phyloP scores from a whole-genome alignment of 2,888 invertebrate genomes.

The Nomada goodeniana region DNA sequence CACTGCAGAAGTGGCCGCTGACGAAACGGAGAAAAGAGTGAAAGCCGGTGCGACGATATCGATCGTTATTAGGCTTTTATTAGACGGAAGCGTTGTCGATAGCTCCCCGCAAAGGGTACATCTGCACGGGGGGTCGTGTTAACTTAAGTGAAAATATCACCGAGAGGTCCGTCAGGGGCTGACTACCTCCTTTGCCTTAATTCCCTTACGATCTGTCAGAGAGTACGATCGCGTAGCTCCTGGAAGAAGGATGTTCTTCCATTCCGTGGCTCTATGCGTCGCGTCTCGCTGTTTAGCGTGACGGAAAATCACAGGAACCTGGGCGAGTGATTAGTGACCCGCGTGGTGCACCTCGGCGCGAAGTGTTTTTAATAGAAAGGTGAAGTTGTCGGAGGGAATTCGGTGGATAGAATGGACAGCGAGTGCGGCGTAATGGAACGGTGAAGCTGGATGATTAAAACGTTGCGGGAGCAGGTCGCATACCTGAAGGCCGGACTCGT shows the following conservation, averaged over 20 bases:
- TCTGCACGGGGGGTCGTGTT: slow-evolving; percentile 79
- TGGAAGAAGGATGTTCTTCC: slow-evolving; percentile 34
- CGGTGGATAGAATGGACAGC: neutral
- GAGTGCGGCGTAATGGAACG: neutral
- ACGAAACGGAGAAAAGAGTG: slow-evolving; percentile 26
- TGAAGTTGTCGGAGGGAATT: neutral
- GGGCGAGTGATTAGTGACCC: no score
- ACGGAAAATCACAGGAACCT: neutral
- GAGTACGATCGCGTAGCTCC: slow-evolving; percentile 64
- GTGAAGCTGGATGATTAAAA: neutral
- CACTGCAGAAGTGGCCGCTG: neutral
- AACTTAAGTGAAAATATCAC: slow-evolving; percentile 82
- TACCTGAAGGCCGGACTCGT: neutral
- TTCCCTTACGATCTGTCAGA: slow-evolving; percentile 61
- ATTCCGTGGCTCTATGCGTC: neutral
- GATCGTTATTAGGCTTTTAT: slow-evolving; percentile 81
- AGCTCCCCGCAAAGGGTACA: slow-evolving; percentile 63
- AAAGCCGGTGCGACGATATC: slow-evolving; percentile 71
- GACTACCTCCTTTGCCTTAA: slow-evolving; percentile 65
- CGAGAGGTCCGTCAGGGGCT: slow-evolving; percentile 75
- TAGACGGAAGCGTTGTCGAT: slow-evolving; percentile 77
- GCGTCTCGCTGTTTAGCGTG: neutral
- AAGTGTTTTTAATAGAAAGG: neutral
- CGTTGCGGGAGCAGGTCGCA: neutral
- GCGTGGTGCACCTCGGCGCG: neutral